Base-by-base conservation (phyloP, 2,888 invertebrate genomes). In the Himalopsyche kuldschensis region DNA sequence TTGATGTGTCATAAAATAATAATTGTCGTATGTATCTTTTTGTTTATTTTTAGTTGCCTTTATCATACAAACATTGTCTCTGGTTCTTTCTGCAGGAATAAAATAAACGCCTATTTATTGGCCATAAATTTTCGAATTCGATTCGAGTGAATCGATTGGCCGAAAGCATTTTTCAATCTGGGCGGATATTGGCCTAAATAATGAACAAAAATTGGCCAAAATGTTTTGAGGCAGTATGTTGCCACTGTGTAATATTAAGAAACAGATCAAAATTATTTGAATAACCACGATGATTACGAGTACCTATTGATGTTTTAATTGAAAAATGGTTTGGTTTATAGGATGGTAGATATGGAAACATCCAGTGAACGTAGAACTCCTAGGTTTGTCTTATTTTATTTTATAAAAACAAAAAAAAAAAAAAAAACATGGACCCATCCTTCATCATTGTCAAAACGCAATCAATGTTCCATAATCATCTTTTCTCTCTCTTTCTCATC, bases 341-440 rank as follows among this genome's bases (percentile, higher is more conserved):
- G 93, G 93, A 92, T 93, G 91, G 92, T 92, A 92, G 93, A 93
- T 91, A 92, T 93, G 92, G 94, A 94, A 91, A 91, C 93, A 90
- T 93, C 92, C 92, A 93, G 92, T 91, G 92, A 93, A 91, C 93
- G 93, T 93, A 93, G 93, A 91, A 92, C 93, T 89, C 93, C 94
- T 93, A 94, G 94, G 94, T 94, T 94, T 93, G 93, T 93, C 83
- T 75, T 80, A 78, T 78, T 83, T 82, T 82, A 79, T 79, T 32
- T 55, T 48, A 48, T 79, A 55, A 78, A 27, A 35, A 32, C 15
- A 30, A 76, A 32, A 27, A 24, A 17, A 15, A 27, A 75, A 20
- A 46, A 78, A 47, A n/a, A 8, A 78, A 35, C 47, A 78, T 78
- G 46, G 47, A 78, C 35, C 77, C 35, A 77, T 47, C 46, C 47